A percentile compares a stretch with the other conserved stretches of the same genome.
These are phyloP conservation scores for Temnothorax ravouxi DNA, from an alignment of 2,888 invertebrate genomes.

Conservation along the genomic window DNA sequence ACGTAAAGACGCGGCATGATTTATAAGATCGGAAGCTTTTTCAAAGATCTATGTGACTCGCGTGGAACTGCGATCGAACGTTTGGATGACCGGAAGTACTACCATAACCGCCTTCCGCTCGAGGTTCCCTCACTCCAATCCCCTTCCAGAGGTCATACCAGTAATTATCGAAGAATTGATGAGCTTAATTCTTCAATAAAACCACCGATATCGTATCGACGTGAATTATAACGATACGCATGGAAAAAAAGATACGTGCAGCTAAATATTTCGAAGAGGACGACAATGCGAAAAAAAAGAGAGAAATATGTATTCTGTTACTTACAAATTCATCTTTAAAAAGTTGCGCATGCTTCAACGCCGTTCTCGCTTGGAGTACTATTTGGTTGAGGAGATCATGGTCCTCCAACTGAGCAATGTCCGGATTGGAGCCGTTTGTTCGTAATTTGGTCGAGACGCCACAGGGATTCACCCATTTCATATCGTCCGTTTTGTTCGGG, in stretches of 20 bases:
- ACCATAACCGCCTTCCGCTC: constrained; percentile 83
- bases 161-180: constrained; percentile 74
- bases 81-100: constrained; percentile 81
- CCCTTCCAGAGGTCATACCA: constrained; percentile 64
- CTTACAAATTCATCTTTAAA: constrained; percentile 68
- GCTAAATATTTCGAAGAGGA: not conserved
- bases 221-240: not conserved
- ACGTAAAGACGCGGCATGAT: constrained; percentile 41
- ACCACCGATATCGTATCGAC: constrained; percentile 23
- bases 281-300: not conserved
- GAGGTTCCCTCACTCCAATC: constrained; percentile 70
- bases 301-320: constrained; percentile 67
- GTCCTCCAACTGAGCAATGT: constrained; percentile 83
- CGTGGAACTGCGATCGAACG: constrained; percentile 75
- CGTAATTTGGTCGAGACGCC: constrained; percentile 82
- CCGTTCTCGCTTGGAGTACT: constrained; percentile 86
- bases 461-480: constrained; percentile 88
- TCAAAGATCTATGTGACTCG: constrained; percentile 73
- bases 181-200: constrained; percentile 63
- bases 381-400: constrained; percentile 85
- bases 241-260: not conserved
- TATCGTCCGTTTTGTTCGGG: constrained; percentile 78
- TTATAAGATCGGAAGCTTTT: constrained; percentile 74
- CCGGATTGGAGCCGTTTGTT: constrained; percentile 77
- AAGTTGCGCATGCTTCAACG: constrained; percentile 85